Evolutionary conservation across 2,888 invertebrate genomes (phyloP), one percentile per base, ranked within the genome.

Genomic region (Dendrolimus houi): DNA sequence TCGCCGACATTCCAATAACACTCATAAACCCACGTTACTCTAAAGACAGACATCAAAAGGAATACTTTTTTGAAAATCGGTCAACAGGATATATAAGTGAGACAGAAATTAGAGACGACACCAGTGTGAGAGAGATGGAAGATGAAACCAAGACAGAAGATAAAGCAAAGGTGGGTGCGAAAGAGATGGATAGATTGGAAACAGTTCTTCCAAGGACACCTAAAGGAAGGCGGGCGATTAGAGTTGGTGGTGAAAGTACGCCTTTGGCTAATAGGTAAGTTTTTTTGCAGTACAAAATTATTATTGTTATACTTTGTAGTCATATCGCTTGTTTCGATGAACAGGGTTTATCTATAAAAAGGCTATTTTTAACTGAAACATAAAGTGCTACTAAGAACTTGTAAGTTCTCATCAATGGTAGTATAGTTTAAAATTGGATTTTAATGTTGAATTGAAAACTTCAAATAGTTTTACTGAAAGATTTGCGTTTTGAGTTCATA

Each of bases 1-100:
- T 90, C 54, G 90, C 89, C 0, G 90, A 90, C 60, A 85, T 89
- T 6, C 85, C 90, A 0, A 63, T 88, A 7, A 88, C 87, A 0
- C 72, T 89, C 0, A 77, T 89, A 57, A 89, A 88, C 69, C 85
- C 87, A 0, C 76, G 81, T 0, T 87, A 86, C 59, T 72, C 79
- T 0, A 77, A 79, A 0, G 75, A 74, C 29, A 74, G 59, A 53
- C 64, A 61, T 29, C 62, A 65, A 10, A 57, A 56, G 13, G 59
- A 56, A 47, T 55, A 55, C 3, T 53, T 58, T 42, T 29, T 29
- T 29, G 29, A 29, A 29, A 58, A 55, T 53, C 60, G 8, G 17
- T 55, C 53, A 41, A 56, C 29, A 41, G 57, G n/a, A 56, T 41
- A 55, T 9, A 56, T 59, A 59, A 59, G 59, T 58, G 54, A 62